A percentile compares a stretch with the other conserved stretches of the same genome.
These are phyloP conservation scores for Andricus quercusramuli DNA, from an alignment of 2,888 invertebrate genomes.

Conservation along the genomic window DNA sequence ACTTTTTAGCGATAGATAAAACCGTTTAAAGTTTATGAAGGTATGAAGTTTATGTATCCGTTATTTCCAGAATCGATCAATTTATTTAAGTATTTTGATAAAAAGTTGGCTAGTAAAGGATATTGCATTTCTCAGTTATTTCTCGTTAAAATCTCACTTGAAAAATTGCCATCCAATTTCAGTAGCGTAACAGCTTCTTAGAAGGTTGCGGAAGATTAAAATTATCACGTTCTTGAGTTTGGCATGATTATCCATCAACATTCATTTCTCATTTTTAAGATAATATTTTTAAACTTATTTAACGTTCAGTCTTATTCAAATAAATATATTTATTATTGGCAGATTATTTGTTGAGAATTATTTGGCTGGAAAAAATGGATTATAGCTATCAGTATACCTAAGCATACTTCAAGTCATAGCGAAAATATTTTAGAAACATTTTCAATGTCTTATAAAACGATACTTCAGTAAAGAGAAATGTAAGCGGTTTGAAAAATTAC, in stretches of 20 bases:
- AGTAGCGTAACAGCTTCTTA: conserved; percentile 33
- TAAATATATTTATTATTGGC: background rate
- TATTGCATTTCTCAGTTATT: conserved; percentile 31
- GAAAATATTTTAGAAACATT: background rate
- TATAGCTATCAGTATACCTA: background rate
- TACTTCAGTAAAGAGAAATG: background rate
- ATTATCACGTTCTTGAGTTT: background rate
- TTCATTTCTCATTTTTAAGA: background rate
- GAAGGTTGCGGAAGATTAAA: conserved; percentile 13
- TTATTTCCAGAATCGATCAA: conserved; percentile 34
- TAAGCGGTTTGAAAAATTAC: background rate
- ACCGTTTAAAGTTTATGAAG: conserved; percentile 26
- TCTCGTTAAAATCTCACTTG: conserved; percentile 28
- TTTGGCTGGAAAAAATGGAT: background rate
- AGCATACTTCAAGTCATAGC: background rate
- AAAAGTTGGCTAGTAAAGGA: conserved; percentile 17
- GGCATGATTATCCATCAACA: background rate
- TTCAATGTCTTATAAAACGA: background rate
- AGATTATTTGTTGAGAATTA: background rate
- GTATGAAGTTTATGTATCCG: conserved; percentile 35
- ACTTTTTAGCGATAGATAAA: conserved; percentile 5
- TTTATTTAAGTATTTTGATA: conserved; percentile 30
- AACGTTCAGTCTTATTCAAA: background rate
- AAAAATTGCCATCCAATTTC: conserved; percentile 21
- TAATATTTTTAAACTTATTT: background rate